Evolutionary conservation across 2,113 vertebrate species (phyloP), one percentile per base, ranked within the genome.

Genomic region (Salvelinus sp.): DNA sequence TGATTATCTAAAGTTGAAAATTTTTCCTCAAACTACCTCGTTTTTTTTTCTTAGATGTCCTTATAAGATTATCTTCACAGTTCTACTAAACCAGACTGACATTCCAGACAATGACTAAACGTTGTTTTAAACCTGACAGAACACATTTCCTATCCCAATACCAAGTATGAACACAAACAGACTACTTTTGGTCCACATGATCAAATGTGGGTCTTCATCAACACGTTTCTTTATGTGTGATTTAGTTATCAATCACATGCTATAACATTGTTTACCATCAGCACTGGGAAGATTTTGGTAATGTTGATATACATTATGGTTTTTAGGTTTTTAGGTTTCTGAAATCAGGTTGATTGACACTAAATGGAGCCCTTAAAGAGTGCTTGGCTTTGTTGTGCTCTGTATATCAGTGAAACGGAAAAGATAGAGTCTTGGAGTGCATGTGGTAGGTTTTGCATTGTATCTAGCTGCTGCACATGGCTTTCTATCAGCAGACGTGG

Each of bases 391-490:
- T 28, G 27, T 76, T 81, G 83, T 69, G 2, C 62, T 86, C 4
- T n/a, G 22, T 64, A 28, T 72, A 58, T 20, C 14, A 77, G 62
- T 60, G 20, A 74, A 60, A 72, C 6, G 79, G 74, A 80, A 62
- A 22, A 27, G 38, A 70, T 62, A 1, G 77, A 78, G 81, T 83
- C 83, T 84, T 75, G 82, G 77, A 72, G 73, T 75, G 79, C 74
- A 84, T 80, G 85, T 82, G 85, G 73, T 79, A 80, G 87, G 82
- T 85, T 73, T 85, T 23, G 58, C 16, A 22, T 62, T 62, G 58
- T 62, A 22, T 13, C n/a, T 62, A 22, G 6, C 50, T 18, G n/a
- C 64, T 80, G 74, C 80, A 25, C 60, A 25, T n/a, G 27, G 30
- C 18, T 7, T 14, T 27, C 28, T 38, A 33, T 86, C 83, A 79